Evolutionary conservation across 2,797 vertebrate genomes (phyloP).

Genomic region (Dallia pectoralis): DNA sequence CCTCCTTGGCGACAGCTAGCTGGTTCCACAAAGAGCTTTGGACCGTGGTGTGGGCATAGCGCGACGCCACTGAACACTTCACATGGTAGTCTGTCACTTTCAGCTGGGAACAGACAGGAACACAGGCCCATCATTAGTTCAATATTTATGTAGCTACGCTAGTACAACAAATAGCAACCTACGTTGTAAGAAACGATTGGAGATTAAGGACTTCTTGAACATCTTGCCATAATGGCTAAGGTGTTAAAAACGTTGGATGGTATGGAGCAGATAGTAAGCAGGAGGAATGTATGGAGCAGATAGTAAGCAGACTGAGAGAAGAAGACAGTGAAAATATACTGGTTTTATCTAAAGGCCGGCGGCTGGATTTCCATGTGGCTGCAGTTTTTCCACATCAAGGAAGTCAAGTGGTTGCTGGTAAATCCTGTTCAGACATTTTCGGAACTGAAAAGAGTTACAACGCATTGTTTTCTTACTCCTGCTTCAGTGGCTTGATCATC

Average conservation of each 20-base stretch:
- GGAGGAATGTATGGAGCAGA: too few relatives aligned
- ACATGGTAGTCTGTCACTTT: constrained; percentile 81
- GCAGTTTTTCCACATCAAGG: too few relatives aligned
- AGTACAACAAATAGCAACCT: neutral
- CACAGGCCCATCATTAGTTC: neutral
- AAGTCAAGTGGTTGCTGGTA: too few relatives aligned
- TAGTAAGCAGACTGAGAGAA: too few relatives aligned
- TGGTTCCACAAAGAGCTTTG: constrained; percentile 80
- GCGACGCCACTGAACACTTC: constrained; percentile 76
- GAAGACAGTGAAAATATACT: too few relatives aligned
- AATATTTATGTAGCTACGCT: neutral
- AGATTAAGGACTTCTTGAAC: neutral
- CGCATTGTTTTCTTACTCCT: neutral
- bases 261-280: too few relatives aligned
- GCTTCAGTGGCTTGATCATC: constrained; percentile 21
- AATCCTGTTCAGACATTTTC: neutral
- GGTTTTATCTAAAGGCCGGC: too few relatives aligned
- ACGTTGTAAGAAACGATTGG: neutral
- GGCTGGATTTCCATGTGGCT: too few relatives aligned
- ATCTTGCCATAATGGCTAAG: neutral
- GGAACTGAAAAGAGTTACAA: neutral
- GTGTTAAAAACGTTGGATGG: neutral
- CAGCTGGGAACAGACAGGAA: constrained; percentile 56
- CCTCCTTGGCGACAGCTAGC: constrained; percentile 76
- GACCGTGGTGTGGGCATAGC: constrained; percentile 78